Percentiles rank a stretch among this genome's conserved stretches.
These are phyloP conservation scores for Oophaga pumilio DNA, from an alignment of 2,113 vertebrate genomes.

Conservation along the genomic window DNA sequence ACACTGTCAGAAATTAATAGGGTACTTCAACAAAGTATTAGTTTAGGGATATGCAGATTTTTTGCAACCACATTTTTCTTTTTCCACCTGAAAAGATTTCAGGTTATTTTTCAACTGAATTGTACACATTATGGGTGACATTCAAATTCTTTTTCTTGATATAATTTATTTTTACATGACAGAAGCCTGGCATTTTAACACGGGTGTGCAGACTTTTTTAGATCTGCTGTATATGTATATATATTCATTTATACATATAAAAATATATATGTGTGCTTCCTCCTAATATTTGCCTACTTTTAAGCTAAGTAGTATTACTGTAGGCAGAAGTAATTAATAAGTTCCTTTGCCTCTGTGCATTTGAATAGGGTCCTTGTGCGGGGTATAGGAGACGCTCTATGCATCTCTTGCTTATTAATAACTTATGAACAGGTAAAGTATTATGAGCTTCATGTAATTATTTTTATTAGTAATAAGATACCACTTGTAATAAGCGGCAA, in stretches of 20 bases:
- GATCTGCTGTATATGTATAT: not conserved
- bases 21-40: too few species aligned
- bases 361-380: slow-evolving; percentile 43
- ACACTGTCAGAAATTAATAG: too few species aligned
- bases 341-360: slow-evolving; percentile 24
- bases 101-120: too few species aligned
- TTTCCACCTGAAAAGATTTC: too few species aligned
- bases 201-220: too few species aligned
- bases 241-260: not conserved
- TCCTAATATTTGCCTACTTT: slow-evolving; percentile 11
- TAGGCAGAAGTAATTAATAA: slow-evolving; percentile 51
- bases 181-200: too few species aligned
- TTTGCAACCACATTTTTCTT: too few species aligned
- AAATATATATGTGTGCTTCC: not conserved
- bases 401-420: slow-evolving; percentile 52
- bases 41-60: too few species aligned
- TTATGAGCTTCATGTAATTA: slow-evolving; percentile 56
- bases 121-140: too few species aligned
- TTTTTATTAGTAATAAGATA: slow-evolving; percentile 59
- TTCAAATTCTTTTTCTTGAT: too few species aligned
- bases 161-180: too few species aligned
- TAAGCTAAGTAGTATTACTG: slow-evolving; percentile 32
- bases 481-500: slow-evolving; percentile 56
- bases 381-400: slow-evolving; percentile 36
- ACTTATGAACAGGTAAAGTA: slow-evolving; percentile 49